Percentiles rank a stretch among this genome's conserved stretches.
These are phyloP conservation scores for Alviniconcha strummeri DNA, from an alignment of 2,888 invertebrate species.

Conservation along the genomic window DNA sequence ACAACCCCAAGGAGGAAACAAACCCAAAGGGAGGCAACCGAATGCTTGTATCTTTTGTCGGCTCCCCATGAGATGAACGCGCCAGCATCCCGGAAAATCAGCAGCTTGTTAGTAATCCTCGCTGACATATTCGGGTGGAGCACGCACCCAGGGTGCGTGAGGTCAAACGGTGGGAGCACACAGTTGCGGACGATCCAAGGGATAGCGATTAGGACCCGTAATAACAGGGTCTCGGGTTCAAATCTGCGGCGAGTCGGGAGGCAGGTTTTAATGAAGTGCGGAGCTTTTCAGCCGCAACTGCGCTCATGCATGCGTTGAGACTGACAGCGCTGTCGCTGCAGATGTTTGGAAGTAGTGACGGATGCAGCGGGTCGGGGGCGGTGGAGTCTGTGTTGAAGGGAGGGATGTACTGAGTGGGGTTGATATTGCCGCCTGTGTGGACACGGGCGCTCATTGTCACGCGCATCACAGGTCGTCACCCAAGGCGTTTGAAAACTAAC, in stretches of 20 bases:
- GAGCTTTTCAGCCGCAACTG: not conserved
- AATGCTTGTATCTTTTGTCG: no score
- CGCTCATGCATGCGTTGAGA: not conserved
- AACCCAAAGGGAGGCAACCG: no score
- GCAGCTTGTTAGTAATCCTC: no score
- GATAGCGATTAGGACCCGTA: not conserved
- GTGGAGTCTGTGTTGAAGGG: not conserved
- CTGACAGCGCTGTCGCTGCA: not conserved
- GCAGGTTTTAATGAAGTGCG: not conserved
- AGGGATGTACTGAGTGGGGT: no score
- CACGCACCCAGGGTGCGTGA: not conserved
- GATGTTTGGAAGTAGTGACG: not conserved
- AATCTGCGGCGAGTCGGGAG: not conserved
- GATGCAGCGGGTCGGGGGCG: not conserved
- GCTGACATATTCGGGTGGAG: no score
- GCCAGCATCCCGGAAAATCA: no score
- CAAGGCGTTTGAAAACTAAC: no score
- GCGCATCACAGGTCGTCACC: no score
- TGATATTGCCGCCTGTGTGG: no score
- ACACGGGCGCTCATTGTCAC: no score
- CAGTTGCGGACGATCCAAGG: not conserved
- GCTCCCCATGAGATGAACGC: no score
- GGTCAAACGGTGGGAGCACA: not conserved
- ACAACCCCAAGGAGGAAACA: no score
- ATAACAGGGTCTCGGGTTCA: not conserved